Evolutionary conservation across 2,797 vertebrate genomes (phyloP).

Genomic region (Carapus acus): DNA sequence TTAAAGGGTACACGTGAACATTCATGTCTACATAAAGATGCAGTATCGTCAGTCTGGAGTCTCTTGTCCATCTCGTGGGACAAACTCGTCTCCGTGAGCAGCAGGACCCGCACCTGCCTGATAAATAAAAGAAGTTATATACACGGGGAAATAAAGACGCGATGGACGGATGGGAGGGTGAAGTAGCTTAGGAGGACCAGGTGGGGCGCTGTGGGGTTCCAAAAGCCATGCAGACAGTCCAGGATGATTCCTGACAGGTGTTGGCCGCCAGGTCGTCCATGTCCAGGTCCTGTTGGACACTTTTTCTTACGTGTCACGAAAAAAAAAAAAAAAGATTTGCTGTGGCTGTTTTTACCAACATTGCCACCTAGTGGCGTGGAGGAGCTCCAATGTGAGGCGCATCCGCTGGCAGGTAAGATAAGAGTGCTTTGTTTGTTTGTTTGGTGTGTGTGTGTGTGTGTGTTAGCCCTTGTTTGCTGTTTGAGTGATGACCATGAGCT

Average conservation of each 20-base stretch:
- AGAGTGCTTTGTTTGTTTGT: constrained; percentile 30
- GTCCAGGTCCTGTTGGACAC: background rate
- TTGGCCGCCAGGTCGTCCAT: constrained; percentile 4
- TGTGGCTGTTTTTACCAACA: background rate
- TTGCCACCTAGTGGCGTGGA: background rate
- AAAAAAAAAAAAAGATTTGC: background rate
- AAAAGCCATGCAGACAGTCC: constrained; percentile 42
- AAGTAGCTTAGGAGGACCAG: constrained; percentile 10
- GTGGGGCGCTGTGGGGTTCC: constrained; percentile 9
- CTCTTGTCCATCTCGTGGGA: constrained; percentile 35
- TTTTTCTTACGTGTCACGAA: background rate
- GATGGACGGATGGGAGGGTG: constrained; percentile 8
- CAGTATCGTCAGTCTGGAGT: constrained; percentile 37
- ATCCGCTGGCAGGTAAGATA: constrained; percentile 7
- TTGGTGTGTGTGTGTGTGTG: constrained; percentile 26
- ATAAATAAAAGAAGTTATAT: constrained; percentile 63
- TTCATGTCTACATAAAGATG: constrained; percentile 46
- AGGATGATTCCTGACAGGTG: constrained; percentile 41
- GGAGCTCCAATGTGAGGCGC: background rate
- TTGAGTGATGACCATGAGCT: constrained; percentile 7
- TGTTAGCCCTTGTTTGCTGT: constrained; percentile 54
- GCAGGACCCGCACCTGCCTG: constrained; percentile 29
- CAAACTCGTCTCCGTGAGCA: too few species aligned
- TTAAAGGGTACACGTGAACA: constrained; percentile 53
- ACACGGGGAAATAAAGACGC: constrained; percentile 46